Base-by-base conservation (phyloP, 2,888 invertebrate species). In the Ptychoptera albimana region DNA sequence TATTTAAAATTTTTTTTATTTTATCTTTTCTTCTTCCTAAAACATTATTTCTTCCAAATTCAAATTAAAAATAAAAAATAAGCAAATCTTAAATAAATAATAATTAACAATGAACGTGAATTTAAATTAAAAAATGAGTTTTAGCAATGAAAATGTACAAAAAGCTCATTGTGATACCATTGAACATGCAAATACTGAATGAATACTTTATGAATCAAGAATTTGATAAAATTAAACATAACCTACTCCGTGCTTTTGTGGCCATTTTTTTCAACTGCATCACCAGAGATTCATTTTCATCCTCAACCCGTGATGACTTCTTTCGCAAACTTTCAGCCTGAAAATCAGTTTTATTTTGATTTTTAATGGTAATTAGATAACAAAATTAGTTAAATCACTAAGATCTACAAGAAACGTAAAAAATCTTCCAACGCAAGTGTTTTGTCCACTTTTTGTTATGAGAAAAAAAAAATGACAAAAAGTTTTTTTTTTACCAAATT, bases 211-310 rank as follows among this genome's bases (percentile, higher is more conserved):
- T 30, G 37, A 36, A 45, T 47, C 40, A 44, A 42, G 46, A 43
- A 49, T 35, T 70, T 69, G 69, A 68, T 66, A 64, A 60, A 42
- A n/a, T n/a, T n/a, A n/a, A n/a, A n/a, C n/a, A n/a, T n/a, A 64
- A 75, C 79, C 69, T 80, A 82, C 80, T 78, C 77, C 77, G 76
- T 70, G 82, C 78, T 70, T 82, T 79, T 67, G 80, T 78, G 71
- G 89, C 87, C 82, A 93, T 83, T 79, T 92, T 92, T 77, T 91
- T 87, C 71, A 94, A 77, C 76, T 93, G 93, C 72, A 87, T 77
- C 68, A 87, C 81, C 68, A 93, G 75, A 55, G 87, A 87, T 68
- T 96, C 94, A 74, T 94, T 94, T 74, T 96, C 94, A 66, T 92
- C 91, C 70, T 96, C 94, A 64, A 93, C 78, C 59, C 92, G 81